phyloP scores from a whole-genome alignment of 2,888 invertebrate species.

The Oxyteleia sp. region DNA sequence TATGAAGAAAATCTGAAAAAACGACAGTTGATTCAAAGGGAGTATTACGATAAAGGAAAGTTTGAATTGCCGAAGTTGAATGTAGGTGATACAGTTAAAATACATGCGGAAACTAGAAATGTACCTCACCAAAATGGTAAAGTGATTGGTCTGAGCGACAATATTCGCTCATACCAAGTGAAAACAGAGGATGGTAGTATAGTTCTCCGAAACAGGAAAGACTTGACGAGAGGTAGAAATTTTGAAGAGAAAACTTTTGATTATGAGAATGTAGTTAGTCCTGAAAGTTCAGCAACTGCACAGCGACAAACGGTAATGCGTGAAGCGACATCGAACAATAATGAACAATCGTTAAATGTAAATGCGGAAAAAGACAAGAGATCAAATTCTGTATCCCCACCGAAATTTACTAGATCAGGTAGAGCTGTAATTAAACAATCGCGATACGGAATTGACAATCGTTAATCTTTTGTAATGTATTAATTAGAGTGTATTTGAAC shows the following conservation, averaged over 20 bases:
- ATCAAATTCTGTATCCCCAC: not conserved
- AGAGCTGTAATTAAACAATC: not conserved
- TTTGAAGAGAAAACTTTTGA: not conserved
- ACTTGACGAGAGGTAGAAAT: not conserved
- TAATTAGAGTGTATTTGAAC: too few species aligned
- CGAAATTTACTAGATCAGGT: not conserved
- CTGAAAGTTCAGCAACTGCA: too few species aligned
- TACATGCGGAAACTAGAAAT: conserved; percentile 19
- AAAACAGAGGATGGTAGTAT: not conserved
- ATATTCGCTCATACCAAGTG: not conserved
- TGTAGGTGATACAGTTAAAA: conserved; percentile 40
- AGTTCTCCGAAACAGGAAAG: not conserved
- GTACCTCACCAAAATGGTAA: conserved; percentile 27
- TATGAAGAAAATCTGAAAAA: conserved; percentile 7
- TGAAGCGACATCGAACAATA: not conserved
- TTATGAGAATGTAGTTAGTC: too few species aligned
- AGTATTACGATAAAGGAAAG: conserved; percentile 27
- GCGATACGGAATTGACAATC: not conserved
- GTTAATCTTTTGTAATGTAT: too few species aligned
- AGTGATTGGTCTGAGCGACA: not conserved
- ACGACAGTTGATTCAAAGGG: conserved; percentile 27
- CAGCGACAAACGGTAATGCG: not conserved
- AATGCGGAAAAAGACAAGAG: too few species aligned
- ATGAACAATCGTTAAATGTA: too few species aligned
- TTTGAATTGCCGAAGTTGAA: conserved; percentile 25